Conservation (phyloP, 1,140 invertebrate species). For the Drosophila nikananu region DNA sequence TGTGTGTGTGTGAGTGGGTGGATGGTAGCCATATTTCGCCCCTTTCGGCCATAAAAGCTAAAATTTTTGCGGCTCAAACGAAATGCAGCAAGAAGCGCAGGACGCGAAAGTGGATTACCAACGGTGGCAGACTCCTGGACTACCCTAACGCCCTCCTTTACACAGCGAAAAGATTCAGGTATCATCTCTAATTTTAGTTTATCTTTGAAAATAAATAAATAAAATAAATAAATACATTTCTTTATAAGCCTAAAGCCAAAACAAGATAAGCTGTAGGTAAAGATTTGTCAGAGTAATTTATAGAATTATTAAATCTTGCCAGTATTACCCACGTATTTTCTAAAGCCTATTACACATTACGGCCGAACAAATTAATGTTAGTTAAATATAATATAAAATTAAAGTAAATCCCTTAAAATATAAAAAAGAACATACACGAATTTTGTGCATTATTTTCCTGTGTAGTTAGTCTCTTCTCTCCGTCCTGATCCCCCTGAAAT, state of each 20-base stretch:
- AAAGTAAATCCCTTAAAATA: not conserved
- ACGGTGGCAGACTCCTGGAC: constrained; percentile 13
- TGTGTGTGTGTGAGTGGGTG: not conserved
- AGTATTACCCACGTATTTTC: not conserved
- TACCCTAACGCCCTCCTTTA: not conserved
- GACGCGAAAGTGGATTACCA: constrained; percentile 53
- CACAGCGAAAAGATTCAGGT: not conserved
- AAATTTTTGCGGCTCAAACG: constrained; percentile 61
- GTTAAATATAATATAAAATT: not conserved
- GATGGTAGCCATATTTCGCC: constrained; percentile 23
- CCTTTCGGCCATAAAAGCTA: constrained; percentile 51
- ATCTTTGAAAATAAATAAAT: not conserved
- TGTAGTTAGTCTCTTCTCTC: constrained; percentile 7
- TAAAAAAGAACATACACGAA: not conserved
- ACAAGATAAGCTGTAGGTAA: too few relatives aligned
- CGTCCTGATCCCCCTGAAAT: not conserved
- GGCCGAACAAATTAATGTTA: rapidly evolving
- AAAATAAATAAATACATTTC: not conserved
- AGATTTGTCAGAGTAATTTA: too few relatives aligned
- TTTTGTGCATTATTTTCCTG: not conserved
- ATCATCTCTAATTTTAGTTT: not conserved
- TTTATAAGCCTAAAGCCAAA: not conserved
- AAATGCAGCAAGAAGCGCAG: constrained; percentile 33
- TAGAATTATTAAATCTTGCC: too few relatives aligned
- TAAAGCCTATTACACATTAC: not conserved